phyloP scores from a whole-genome alignment of 2,888 invertebrate genomes.

The Andrena marginata region DNA sequence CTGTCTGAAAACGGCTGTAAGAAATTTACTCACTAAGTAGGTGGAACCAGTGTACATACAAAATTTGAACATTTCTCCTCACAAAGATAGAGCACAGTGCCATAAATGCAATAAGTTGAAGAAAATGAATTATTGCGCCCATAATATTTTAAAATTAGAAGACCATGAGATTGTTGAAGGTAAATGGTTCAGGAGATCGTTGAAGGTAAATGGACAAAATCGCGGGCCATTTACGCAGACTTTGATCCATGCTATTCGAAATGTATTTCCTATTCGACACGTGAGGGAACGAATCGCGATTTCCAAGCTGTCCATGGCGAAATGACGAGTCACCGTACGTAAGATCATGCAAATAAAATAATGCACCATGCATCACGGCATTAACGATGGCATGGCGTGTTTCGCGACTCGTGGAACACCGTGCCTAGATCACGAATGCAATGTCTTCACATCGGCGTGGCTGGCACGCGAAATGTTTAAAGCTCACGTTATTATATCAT shows the following conservation, averaged over 20 bases:
- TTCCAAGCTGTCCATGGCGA: slow-evolving; percentile 14
- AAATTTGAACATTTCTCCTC: not conserved
- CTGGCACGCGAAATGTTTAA: slow-evolving; percentile 66
- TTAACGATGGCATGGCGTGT: slow-evolving; percentile 71
- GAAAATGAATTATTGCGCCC: too few species aligned
- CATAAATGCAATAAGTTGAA: too few species aligned
- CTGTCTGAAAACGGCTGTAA: too few species aligned
- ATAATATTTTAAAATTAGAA: not conserved
- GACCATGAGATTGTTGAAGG: not conserved
- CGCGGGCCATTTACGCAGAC: not conserved
- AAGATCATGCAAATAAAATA: slow-evolving; percentile 65
- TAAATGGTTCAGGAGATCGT: not conserved
- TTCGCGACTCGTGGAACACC: slow-evolving; percentile 51
- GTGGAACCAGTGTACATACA: too few species aligned
- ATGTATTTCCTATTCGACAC: not conserved
- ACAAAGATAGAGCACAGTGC: too few species aligned
- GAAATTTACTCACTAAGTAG: too few species aligned
- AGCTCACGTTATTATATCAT: slow-evolving; percentile 57
- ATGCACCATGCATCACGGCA: slow-evolving; percentile 42
- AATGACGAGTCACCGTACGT: slow-evolving; percentile 49
- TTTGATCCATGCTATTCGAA: not conserved
- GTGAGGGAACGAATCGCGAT: not conserved
- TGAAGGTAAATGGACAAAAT: not conserved
- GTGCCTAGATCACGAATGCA: slow-evolving; percentile 66
- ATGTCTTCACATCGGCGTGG: slow-evolving; percentile 52